A percentile compares a stretch with the other conserved stretches of the same genome.
Conservation (phyloP, 2,888 invertebrate species). For the Mayetiola destructor region DNA sequence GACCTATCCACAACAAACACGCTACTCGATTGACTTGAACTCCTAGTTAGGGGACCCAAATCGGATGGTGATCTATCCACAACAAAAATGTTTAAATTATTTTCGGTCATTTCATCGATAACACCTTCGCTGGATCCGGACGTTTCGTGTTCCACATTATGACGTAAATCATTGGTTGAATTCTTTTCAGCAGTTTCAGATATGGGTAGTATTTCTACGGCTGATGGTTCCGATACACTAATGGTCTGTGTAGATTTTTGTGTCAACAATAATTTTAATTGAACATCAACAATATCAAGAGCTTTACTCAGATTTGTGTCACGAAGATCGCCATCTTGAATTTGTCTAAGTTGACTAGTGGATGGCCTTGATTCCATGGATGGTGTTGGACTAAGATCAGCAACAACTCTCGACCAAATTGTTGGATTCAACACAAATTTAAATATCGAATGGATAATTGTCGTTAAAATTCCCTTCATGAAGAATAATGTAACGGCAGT, state of each 20-base stretch:
- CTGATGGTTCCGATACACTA: background rate
- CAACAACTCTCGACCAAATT: background rate
- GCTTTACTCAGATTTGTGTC: background rate
- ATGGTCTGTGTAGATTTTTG: background rate
- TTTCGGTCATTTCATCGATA: too few species aligned
- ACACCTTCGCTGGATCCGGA: too few species aligned
- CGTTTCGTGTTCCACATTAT: too few species aligned
- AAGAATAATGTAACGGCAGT: background rate
- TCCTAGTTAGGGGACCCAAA: too few species aligned
- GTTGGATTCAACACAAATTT: background rate
- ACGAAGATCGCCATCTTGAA: background rate
- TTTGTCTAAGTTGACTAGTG: background rate
- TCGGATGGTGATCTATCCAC: too few species aligned
- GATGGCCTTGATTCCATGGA: background rate
- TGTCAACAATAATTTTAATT: background rate
- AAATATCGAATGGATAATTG: background rate
- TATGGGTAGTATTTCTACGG: background rate
- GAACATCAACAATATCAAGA: background rate
- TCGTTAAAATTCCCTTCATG: background rate
- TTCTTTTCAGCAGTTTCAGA: background rate
- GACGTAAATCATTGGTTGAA: too few species aligned
- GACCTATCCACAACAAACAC: too few species aligned
- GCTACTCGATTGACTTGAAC: too few species aligned
- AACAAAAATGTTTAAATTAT: too few species aligned
- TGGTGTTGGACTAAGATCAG: background rate